Base-by-base conservation (phyloP, 2,113 vertebrate genomes). In the Apodemus sylvaticus region DNA sequence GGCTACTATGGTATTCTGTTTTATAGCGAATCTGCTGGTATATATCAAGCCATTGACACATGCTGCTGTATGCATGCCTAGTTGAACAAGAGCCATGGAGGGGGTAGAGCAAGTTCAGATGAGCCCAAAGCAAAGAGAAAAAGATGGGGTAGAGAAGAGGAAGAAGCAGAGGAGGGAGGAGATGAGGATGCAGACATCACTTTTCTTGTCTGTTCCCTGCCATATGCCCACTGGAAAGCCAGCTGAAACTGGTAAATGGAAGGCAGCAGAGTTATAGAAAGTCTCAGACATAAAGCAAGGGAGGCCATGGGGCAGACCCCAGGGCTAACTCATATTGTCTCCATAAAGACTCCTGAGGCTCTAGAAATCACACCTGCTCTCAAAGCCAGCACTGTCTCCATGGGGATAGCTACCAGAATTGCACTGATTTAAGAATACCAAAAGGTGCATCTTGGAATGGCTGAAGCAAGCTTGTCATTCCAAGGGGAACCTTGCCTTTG, bases 1-100 rank as follows among this genome's bases (percentile, higher is more conserved):
- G 42, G 51, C 81, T 55, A 12, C 70, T 93, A 45, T 92, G 34
- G 60, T 91, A 13, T 66, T 91, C 8, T 77, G 48, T 94, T 96
- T 95, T 90, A 76, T 74, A 71, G 90, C 53, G 83, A 79, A 36
- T 53, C 62, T 78, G 34, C 62, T 83, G 68, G 20, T 66, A 51
- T 91, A n/a, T 78, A 89, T 55, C 51, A 96, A 76, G 4, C 29
- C 71, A 66, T 22, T 64, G 39, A 36, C 68, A 66, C 62, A 39
- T 45, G 17, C 45, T 94, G 17, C 22, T 85, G 66, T 16, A 31
- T 83, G 64, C 2, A 20, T 36, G 62, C 60, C 39, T 58, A 14
- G 22, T 74, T 13, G 42, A 82, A 1, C 3, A 58, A 22, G 31
- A 89, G 19, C 26, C 34, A 11, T 29, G 17, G 29, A 87, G 76